A percentile compares a stretch with the other conserved stretches of the same genome.
Conservation (phyloP, 2,888 invertebrate species). For the Callosobruchus maculatus region DNA sequence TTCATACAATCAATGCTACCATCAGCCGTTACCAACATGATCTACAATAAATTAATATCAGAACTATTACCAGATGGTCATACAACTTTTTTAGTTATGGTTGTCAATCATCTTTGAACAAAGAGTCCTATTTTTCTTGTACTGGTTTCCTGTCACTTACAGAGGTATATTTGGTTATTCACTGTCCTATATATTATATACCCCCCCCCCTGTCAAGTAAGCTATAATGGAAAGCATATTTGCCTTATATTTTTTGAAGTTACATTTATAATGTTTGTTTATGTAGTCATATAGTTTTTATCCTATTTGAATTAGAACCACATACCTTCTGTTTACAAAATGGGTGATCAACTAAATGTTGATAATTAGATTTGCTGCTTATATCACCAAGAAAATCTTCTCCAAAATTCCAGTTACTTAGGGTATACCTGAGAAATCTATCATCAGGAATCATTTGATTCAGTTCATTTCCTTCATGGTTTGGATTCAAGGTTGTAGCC, state of each 20-base stretch:
- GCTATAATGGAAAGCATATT: no score
- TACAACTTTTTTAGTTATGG: no score
- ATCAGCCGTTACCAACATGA: constrained; percentile 81
- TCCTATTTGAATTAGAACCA: no score
- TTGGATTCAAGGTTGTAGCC: constrained; percentile 85
- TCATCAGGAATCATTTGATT: constrained; percentile 77
- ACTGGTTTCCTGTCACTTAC: no score
- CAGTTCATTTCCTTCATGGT: constrained; percentile 81
- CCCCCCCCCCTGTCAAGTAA: background rate
- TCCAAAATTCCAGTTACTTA: constrained; percentile 84
- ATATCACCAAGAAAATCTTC: constrained; percentile 82
- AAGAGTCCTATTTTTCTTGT: no score
- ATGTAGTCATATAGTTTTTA: no score
- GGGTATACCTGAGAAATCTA: constrained; percentile 73
- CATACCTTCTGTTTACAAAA: constrained; percentile 16
- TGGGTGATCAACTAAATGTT: constrained; percentile 56
- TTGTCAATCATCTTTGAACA: no score
- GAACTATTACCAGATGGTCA: no score
- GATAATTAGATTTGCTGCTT: constrained; percentile 65
- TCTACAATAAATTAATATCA: constrained; percentile 49
- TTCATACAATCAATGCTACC: constrained; percentile 88
- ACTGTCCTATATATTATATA: no score
- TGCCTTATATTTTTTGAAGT: no score
- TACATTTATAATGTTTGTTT: no score
- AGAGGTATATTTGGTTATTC: no score